Evolutionary conservation across 2,888 invertebrate genomes (phyloP), one percentile per base, ranked within the genome.

Genomic region (Erebia epiphron): DNA sequence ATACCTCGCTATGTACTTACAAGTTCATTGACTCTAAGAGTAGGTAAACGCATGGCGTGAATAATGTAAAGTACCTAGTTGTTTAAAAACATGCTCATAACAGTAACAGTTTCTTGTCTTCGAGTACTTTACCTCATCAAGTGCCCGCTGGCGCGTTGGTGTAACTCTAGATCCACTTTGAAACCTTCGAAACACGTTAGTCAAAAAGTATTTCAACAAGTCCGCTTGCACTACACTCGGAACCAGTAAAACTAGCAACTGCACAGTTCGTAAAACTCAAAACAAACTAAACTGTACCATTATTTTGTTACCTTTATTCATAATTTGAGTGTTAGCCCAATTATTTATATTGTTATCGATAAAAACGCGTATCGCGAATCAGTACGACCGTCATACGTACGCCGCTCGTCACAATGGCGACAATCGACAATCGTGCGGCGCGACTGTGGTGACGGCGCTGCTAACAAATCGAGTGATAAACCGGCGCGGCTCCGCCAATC

Each of bases 151-250:
- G 96, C 95, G 94, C 96, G 95, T 93, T 96, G 96, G 83, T 96
- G 96, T 86, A 96, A 94, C 80, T 96, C 96, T 93, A 96, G 96
- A 94, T 96, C 96, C 96, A 96, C 95, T 93, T 90, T 95, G 95
- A 85, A 82, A 94, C 94, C 90, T 95, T 95, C 64, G 77, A 16
- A 75, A 70, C 83, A 78, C 82, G 80, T 79, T 74, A 76, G 69
- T 75, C 70, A 79, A 79, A 80, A 77, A 79, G 83, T 79, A 76
- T 79, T 83, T 26, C 2, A 58, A 83, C 79, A 76, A 67, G 70
- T 67, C 58, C 67, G 83, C 81, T 79, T 82, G 83, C 86, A 83
- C 88, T 81, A 74, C 80, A 86, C 87, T 79, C 79, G 80, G 35
- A 73, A 85, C 76, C 14, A 35, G 11, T 56, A 80, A 54, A 54